A percentile compares a stretch with the other conserved stretches of the same genome.
Conservation (phyloP, 2,888 invertebrate genomes). For the Troides helena region DNA sequence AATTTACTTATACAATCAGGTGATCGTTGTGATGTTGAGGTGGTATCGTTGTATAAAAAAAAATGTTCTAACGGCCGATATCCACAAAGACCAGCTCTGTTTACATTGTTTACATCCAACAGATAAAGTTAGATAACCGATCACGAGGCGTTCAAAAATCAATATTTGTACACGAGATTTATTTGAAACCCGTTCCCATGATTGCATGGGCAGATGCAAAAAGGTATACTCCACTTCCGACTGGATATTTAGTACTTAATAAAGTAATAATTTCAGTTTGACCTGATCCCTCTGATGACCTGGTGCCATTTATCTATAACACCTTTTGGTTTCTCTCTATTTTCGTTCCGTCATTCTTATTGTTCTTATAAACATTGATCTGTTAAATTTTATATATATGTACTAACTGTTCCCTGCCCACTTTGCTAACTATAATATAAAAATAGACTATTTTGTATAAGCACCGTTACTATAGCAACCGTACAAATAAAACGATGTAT, state of each 20-base stretch:
- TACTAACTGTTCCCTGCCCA: too few species aligned
- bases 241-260: background rate
- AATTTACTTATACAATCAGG: constrained; percentile 39
- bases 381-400: too few species aligned
- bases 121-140: constrained; percentile 39
- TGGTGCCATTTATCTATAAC: too few species aligned
- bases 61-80: background rate
- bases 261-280: background rate
- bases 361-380: too few species aligned
- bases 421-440: too few species aligned
- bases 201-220: constrained; percentile 29
- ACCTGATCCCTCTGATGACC: too few species aligned
- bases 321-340: too few species aligned
- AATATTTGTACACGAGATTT: constrained; percentile 48
- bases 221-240: constrained; percentile 30
- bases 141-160: constrained; percentile 40
- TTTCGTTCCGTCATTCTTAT: too few species aligned
- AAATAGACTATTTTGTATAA: too few species aligned
- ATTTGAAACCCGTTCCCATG: constrained; percentile 41
- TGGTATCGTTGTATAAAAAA: background rate
- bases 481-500: too few species aligned
- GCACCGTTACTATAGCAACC: too few species aligned
- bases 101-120: constrained; percentile 31
- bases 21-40: background rate
- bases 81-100: constrained; percentile 17